phyloP scores from a whole-genome alignment of 1,140 invertebrate genomes.

The Agrypnia vestita region DNA sequence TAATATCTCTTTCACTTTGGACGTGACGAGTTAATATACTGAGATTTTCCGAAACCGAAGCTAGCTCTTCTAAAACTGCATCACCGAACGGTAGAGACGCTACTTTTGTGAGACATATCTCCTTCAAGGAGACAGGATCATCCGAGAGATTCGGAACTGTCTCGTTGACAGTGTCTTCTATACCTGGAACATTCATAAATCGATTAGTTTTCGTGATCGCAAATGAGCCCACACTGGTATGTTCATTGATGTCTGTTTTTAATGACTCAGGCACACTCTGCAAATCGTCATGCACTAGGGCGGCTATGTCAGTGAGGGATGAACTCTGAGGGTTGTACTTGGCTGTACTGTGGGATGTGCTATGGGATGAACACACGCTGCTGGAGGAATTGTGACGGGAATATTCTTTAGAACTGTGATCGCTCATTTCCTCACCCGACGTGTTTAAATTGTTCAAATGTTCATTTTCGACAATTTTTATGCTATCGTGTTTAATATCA shows the following conservation, averaged over 20 bases:
- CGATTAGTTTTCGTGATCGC: constrained; percentile 33
- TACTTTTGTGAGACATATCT: constrained; percentile 78
- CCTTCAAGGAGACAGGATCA: constrained; percentile 62
- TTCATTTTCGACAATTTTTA: constrained; percentile 12
- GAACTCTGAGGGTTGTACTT: constrained; percentile 71
- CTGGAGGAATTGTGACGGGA: constrained; percentile 72
- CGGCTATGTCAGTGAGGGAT: constrained; percentile 70
- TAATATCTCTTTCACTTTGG: background rate
- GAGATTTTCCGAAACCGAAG: constrained; percentile 76
- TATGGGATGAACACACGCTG: constrained; percentile 68
- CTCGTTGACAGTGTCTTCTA: constrained; percentile 3
- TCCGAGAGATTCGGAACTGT: constrained; percentile 20
- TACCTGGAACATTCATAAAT: constrained; percentile 53
- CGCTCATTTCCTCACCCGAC: constrained; percentile 46
- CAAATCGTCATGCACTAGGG: constrained; percentile 66
- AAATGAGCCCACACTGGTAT: constrained; percentile 17
- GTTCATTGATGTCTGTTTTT: background rate
- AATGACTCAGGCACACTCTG: constrained; percentile 20
- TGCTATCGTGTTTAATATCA: constrained; percentile 14
- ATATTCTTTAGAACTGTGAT: constrained; percentile 58
- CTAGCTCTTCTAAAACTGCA: constrained; percentile 79
- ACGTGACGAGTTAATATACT: constrained; percentile 64
- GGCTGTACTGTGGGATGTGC: constrained; percentile 66
- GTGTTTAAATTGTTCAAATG: background rate
- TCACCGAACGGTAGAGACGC: constrained; percentile 78